Conservation (phyloP, 2,113 vertebrate genomes). For the Prochilodus magdalenae region DNA sequence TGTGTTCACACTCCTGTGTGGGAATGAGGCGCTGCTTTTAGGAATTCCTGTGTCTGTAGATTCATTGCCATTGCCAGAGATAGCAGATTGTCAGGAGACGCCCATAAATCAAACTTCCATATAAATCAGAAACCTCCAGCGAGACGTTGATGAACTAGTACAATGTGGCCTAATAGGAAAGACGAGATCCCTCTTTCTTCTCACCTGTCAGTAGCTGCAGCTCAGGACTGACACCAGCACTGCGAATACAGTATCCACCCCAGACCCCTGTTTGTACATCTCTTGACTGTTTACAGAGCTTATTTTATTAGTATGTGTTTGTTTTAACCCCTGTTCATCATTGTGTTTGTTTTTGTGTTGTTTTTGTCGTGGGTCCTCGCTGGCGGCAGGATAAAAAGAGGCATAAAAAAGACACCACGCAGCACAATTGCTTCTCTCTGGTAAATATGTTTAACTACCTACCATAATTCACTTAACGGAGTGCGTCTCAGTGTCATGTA, state of each 20-base stretch:
- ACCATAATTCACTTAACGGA: slow-evolving; percentile 27
- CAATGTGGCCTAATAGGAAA: neutral
- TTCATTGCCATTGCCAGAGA: neutral
- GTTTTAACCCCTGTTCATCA: neutral
- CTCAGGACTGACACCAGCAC: neutral
- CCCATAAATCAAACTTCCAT: neutral
- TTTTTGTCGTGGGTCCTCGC: slow-evolving; percentile 46
- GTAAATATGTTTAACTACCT: slow-evolving; percentile 60
- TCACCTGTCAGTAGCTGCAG: neutral
- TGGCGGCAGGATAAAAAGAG: slow-evolving; percentile 58
- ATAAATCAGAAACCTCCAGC: neutral
- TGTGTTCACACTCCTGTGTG: neutral
- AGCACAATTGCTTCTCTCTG: slow-evolving; percentile 60
- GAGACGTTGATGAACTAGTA: neutral
- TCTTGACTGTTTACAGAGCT: neutral
- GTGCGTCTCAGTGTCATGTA: neutral
- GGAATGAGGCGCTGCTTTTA: neutral
- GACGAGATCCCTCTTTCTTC: neutral
- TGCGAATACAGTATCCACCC: neutral
- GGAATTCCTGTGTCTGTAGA: neutral
- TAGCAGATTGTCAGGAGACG: neutral
- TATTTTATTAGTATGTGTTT: neutral
- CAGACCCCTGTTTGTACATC: neutral
- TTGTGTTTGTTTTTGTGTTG: slow-evolving; percentile 35
- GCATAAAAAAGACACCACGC: slow-evolving; percentile 60